Evolutionary conservation across 2,113 vertebrate genomes (phyloP).

Genomic region (Rhodinocichla rosea): DNA sequence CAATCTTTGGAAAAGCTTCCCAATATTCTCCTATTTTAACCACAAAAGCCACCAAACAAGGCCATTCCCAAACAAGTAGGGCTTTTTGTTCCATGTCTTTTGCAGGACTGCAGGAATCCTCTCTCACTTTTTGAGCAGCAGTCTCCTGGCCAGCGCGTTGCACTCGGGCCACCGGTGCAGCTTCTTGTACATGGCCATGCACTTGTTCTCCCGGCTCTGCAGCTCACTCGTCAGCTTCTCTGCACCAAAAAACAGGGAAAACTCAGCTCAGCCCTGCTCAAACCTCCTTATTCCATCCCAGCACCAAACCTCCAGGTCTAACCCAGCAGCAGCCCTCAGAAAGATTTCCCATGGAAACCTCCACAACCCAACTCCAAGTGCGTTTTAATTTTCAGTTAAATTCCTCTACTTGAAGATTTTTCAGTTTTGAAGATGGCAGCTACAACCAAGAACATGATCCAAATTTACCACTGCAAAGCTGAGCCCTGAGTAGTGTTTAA

Average conservation of each 20-base stretch:
- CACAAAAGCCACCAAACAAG: neutral
- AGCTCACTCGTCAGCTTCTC: conserved; percentile 98
- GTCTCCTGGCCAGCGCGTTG: conserved; percentile 87
- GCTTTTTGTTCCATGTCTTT: neutral
- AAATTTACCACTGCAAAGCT: neutral
- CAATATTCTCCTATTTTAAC: neutral
- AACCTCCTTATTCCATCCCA: neutral
- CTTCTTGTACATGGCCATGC: conserved; percentile 93
- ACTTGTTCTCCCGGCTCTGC: conserved; percentile 95
- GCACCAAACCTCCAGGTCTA: neutral
- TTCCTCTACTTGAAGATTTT: neutral
- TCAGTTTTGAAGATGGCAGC: neutral
- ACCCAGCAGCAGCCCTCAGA: neutral
- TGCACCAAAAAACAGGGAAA: conserved; percentile 62
- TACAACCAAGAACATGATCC: neutral
- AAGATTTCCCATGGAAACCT: neutral
- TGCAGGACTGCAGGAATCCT: neutral
- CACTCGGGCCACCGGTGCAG: conserved; percentile 92
- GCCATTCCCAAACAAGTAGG: neutral
- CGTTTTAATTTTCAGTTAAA: neutral
- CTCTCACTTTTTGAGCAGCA: conserved; percentile 93
- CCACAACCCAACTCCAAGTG: neutral
- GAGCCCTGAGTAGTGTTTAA: neutral
- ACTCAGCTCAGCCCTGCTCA: neutral
- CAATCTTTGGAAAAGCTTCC: neutral